Evolutionary conservation across 1,140 invertebrate species (phyloP).

Genomic region (Camponotus floridanus): DNA sequence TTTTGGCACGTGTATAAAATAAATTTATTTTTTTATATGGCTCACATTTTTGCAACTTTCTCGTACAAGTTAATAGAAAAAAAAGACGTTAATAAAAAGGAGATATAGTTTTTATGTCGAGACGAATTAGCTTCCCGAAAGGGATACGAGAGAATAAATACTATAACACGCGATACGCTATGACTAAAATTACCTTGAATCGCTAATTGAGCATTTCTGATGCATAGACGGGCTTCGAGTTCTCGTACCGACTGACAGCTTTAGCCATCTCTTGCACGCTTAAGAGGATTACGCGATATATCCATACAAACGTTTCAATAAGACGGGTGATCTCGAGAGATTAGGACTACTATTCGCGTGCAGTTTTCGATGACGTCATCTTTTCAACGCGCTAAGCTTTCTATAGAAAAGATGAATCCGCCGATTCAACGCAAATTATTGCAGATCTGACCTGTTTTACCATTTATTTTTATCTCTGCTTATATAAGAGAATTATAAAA

Average conservation of each 20-base stretch:
- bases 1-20: no score
- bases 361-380: slow-evolving; percentile 25
- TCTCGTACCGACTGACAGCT: slow-evolving; percentile 50
- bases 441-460: not conserved
- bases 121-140: not conserved
- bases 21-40: no score
- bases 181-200: slow-evolving; percentile 22
- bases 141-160: slow-evolving; percentile 2
- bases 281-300: slow-evolving; percentile 53
- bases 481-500: not conserved
- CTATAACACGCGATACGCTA: not conserved
- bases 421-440: not conserved
- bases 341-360: slow-evolving; percentile 17
- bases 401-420: not conserved
- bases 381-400: not conserved
- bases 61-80: not conserved
- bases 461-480: not conserved
- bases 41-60: no score
- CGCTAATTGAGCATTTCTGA: slow-evolving; percentile 47
- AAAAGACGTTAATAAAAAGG: not conserved
- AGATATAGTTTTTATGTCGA: not conserved
- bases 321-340: slow-evolving; percentile 39
- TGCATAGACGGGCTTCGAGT: slow-evolving; percentile 19
- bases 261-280: slow-evolving; percentile 26
- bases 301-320: slow-evolving; percentile 47